Conservation (phyloP, 2,113 vertebrate species). For the Thunnus maccoyii region DNA sequence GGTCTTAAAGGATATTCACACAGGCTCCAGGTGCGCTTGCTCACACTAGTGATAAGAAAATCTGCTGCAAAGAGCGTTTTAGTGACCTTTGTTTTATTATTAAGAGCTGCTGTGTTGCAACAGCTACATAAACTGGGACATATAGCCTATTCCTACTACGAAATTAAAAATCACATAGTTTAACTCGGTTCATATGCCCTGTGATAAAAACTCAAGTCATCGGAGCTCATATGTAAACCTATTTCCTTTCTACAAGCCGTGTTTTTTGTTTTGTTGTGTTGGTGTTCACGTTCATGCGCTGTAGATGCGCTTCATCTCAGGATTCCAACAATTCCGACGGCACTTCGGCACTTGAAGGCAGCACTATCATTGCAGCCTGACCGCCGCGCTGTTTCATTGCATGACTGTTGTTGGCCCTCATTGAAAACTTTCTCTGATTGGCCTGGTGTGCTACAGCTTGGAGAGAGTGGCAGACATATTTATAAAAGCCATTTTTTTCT, state of each 20-base stretch:
- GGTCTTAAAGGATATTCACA: not conserved
- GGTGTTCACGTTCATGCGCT: not conserved
- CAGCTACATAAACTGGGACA: not conserved
- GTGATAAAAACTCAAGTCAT: not conserved
- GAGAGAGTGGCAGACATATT: conserved; percentile 38
- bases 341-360: not conserved
- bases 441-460: conserved; percentile 20
- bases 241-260: rapidly evolving
- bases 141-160: not conserved
- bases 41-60: not conserved
- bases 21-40: rapidly evolving
- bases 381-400: conserved; percentile 66
- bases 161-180: not conserved
- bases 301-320: no score
- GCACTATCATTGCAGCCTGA: conserved; percentile 58
- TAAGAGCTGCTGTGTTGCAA: rapidly evolving
- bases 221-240: rapidly evolving
- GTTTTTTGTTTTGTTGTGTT: not conserved
- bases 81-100: not conserved
- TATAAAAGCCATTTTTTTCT: conserved; percentile 29
- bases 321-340: not conserved
- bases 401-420: conserved; percentile 46
- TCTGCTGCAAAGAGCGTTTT: rapidly evolving
- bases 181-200: not conserved
- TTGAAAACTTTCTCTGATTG: conserved; percentile 74